A percentile compares a stretch with the other conserved stretches of the same genome.
Conservation (phyloP, 2,113 vertebrate genomes). For the Melanotaenia duboulayi region DNA sequence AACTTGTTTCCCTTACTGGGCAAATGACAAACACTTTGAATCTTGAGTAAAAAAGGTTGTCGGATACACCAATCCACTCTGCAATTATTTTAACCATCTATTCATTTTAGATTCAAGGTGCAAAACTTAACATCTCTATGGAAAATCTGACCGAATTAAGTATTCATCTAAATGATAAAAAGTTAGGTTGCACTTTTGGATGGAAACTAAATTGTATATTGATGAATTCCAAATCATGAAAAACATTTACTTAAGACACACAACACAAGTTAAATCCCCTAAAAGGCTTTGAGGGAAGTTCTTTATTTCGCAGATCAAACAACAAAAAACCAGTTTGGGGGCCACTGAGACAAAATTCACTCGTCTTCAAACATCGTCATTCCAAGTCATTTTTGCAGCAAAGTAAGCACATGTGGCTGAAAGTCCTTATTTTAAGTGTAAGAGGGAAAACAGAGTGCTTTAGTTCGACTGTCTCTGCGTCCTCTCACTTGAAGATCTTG, state of each 20-base stretch:
- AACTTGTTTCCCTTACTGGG: too few relatives aligned
- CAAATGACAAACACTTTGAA: too few relatives aligned
- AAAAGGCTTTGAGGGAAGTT: conserved; percentile 75
- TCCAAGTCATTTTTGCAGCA: conserved; percentile 63
- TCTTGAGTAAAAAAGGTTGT: too few relatives aligned
- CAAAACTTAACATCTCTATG: too few relatives aligned
- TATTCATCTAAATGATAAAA: too few relatives aligned
- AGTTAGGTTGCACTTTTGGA: too few relatives aligned
- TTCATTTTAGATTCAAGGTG: too few relatives aligned
- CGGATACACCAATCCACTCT: too few relatives aligned
- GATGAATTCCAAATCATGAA: too few relatives aligned
- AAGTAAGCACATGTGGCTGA: conserved; percentile 62
- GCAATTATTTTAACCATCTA: too few relatives aligned
- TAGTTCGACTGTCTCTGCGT: conserved; percentile 42
- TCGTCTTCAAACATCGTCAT: conserved; percentile 58
- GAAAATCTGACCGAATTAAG: too few relatives aligned
- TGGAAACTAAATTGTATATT: too few relatives aligned
- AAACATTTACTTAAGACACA: not conserved
- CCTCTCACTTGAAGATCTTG: conserved; percentile 92
- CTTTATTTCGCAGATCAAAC: conserved; percentile 80
- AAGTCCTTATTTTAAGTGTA: conserved; percentile 67
- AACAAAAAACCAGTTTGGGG: conserved; percentile 53
- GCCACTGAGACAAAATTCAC: conserved; percentile 61
- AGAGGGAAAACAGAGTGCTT: conserved; percentile 55
- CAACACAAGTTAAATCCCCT: conserved; percentile 46